phyloP scores from a whole-genome alignment of 2,888 invertebrate genomes.

The Campopleginae sp. region DNA sequence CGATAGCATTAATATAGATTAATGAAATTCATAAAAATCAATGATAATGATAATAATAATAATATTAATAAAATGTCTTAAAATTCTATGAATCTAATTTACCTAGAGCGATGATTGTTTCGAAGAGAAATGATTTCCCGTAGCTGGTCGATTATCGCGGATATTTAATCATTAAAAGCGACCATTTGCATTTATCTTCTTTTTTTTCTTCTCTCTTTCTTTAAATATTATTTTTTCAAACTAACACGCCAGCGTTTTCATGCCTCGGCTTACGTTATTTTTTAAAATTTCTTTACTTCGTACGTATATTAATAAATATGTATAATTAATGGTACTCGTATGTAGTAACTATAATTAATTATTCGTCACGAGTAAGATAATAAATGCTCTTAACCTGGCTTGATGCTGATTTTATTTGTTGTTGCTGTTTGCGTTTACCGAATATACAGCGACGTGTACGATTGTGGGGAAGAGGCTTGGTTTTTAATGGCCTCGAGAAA shows the following conservation, averaged over 20 bases:
- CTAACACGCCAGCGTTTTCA: conserved; percentile 14
- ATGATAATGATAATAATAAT: conserved; percentile 53
- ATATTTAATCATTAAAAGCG: conserved; percentile 55
- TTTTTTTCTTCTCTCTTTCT: not conserved
- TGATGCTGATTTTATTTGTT: not conserved
- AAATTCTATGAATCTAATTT: conserved; percentile 59
- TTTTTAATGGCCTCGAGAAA: not conserved
- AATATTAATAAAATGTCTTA: conserved; percentile 57
- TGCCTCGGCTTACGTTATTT: conserved; percentile 2
- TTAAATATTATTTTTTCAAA: not conserved
- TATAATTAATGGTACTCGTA: conserved; percentile 44
- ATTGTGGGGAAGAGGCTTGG: not conserved
- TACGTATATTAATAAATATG: conserved; percentile 32
- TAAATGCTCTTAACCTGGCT: conserved; percentile 58
- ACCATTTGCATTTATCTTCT: not conserved
- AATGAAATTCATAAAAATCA: conserved; percentile 49
- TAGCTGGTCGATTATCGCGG: conserved; percentile 64
- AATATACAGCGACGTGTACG: not conserved
- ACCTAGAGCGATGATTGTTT: conserved; percentile 67
- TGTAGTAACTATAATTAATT: conserved; percentile 61
- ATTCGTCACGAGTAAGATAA: conserved; percentile 66
- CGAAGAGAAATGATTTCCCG: conserved; percentile 57
- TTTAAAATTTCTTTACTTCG: conserved; percentile 13
- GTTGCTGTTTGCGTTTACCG: not conserved
- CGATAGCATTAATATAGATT: conserved; percentile 23